These are phyloP conservation scores for Amblyteles armatorius DNA, from an alignment of 2,888 invertebrate species.

Conservation along the genomic window DNA sequence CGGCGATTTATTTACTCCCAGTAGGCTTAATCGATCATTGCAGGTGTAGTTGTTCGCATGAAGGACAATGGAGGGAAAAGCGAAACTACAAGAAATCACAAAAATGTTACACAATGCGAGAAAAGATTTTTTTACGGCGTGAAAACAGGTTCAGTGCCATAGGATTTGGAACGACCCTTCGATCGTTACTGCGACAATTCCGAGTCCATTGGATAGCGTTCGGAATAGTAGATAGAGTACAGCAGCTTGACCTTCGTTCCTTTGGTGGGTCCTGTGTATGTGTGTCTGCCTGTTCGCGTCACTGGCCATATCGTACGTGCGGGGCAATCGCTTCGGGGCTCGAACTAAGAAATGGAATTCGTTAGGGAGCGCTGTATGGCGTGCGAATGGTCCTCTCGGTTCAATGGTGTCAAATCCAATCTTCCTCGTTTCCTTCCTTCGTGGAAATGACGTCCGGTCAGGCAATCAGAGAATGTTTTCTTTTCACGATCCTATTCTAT, in stretches of 20 bases:
- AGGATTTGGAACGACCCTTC: slow-evolving; percentile 41
- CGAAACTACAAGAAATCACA: neutral
- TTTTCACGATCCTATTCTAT: slow-evolving; percentile 18
- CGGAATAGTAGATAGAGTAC: neutral
- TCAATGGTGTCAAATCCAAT: slow-evolving; percentile 76
- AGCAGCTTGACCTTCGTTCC: slow-evolving; percentile 15
- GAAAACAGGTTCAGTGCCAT: neutral
- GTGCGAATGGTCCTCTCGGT: slow-evolving; percentile 53
- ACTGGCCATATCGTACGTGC: slow-evolving; percentile 32
- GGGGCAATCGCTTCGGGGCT: neutral
- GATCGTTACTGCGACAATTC: slow-evolving; percentile 12
- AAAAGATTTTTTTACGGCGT: neutral
- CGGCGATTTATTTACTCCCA: slow-evolving; percentile 49
- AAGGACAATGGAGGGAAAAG: no score
- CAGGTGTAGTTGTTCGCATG: neutral
- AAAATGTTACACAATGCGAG: neutral
- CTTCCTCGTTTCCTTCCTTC: slow-evolving; percentile 59
- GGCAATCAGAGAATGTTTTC: slow-evolving; percentile 69
- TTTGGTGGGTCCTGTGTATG: neutral
- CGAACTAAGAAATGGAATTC: slow-evolving; percentile 67
- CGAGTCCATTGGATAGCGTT: slow-evolving; percentile 1
- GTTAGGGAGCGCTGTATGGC: slow-evolving; percentile 65
- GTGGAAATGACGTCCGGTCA: slow-evolving; percentile 72
- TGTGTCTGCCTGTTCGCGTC: slow-evolving; percentile 2
- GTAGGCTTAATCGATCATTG: slow-evolving; percentile 54